Evolutionary conservation across 2,888 invertebrate species (phyloP), one percentile per base, ranked within the genome.

Genomic region (Mayetiola destructor): DNA sequence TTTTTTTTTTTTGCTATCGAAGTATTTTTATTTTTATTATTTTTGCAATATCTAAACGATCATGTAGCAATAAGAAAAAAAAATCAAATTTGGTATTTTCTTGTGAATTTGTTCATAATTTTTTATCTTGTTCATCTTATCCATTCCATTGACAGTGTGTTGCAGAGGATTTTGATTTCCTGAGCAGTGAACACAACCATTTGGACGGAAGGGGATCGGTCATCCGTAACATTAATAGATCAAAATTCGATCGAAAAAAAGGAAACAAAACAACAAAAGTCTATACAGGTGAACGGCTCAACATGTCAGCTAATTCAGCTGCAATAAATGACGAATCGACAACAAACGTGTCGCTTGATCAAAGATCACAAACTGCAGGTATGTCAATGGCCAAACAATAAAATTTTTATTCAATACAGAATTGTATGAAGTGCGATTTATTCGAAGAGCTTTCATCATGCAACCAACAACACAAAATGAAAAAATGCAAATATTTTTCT

Each of bases 291-390:
- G 23, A 42, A 42, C 42, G 23, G 23, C 42, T 42, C 42, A 52
- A 52, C 21, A 52, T 52, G 52, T 52, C 52, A 52, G 52, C 52
- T 27, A 29, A 21, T 52, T 29, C 52, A 52, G 52, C 52, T 29
- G 52, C 52, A 29, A 42, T 23, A 12, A 42, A 23, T 42, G 52
- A 29, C 29, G 52, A 52, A 29, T 16, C 29, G 52, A 52, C 52
- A 29, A 29, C 52, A 52, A 27, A 27, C 10, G 52, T 29, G 52
- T 52, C 52, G 27, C 6, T 9, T 32, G 6, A 6, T 29, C 27
- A 3, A 16, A 27, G 29, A 16, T 5, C 5, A 37, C 37, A 37
- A 32, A 32, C 12, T 32, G 12, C 32, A 6, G 32, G 12, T 32
- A 12, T 9, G 12, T 32, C 32, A 32, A 32, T 9, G 12, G 12